phyloP scores from a whole-genome alignment of 64 coral and sea anemone genomes.

The Cladopsammia gracilis region DNA sequence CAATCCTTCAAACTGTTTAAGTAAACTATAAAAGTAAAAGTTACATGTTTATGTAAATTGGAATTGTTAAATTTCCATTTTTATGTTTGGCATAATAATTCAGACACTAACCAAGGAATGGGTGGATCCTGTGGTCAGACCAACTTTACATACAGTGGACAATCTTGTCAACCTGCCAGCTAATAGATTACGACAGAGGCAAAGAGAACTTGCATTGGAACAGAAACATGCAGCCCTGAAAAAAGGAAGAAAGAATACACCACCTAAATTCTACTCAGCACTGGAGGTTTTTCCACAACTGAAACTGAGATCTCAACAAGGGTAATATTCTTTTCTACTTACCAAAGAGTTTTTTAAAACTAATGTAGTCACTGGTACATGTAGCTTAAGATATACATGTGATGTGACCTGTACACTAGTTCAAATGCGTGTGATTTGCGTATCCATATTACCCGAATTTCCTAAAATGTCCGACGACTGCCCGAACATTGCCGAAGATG shows the following conservation, averaged over 20 bases:
- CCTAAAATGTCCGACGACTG: too few species aligned
- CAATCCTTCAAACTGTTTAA: too few species aligned
- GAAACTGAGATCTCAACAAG: conserved; percentile 70
- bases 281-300: conserved; percentile 82
- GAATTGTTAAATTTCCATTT: too few species aligned
- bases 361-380: too few species aligned
- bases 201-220: conserved; percentile 37
- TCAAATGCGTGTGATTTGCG: too few species aligned
- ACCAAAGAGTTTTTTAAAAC: too few species aligned
- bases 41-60: too few species aligned
- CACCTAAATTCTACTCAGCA: conserved; percentile 65
- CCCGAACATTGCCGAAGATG: too few species aligned
- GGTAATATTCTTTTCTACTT: conserved; percentile 12
- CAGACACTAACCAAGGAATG: conserved; percentile 64
- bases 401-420: too few species aligned
- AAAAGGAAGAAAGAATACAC: conserved; percentile 11
- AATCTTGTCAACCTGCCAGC: conserved; percentile 63
- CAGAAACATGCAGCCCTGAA: conserved; percentile 10
- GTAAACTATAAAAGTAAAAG: too few species aligned
- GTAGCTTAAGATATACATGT: too few species aligned
- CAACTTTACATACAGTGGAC: conserved; percentile 16
- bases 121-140: conserved; percentile 85
- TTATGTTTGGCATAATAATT: neutral
- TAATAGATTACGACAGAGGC: conserved; percentile 69
- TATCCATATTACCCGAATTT: too few species aligned